Percentiles rank a stretch among this genome's conserved stretches.
Evolutionary conservation across 2,888 invertebrate species (phyloP).

Genomic region (Acleris sparsana): DNA sequence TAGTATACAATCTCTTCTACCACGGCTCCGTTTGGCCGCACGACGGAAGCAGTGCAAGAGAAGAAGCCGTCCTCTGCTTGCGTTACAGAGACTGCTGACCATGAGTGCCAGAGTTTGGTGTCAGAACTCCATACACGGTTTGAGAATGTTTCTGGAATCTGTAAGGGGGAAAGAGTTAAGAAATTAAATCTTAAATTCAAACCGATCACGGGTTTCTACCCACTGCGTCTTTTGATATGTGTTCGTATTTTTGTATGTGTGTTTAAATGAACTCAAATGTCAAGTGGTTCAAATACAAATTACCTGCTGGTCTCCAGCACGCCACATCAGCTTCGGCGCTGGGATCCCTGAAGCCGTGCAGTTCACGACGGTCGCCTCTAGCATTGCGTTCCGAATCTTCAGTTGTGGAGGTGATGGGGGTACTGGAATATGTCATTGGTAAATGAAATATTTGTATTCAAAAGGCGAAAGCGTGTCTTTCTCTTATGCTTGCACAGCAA

Average conservation of each 20-base stretch:
- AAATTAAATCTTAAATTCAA: neutral
- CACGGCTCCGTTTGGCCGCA: neutral
- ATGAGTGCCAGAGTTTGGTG: slow-evolving; percentile 67
- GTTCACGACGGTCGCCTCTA: slow-evolving; percentile 47
- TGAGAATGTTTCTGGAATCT: slow-evolving; percentile 64
- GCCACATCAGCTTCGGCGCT: slow-evolving; percentile 62
- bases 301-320: slow-evolving; percentile 60
- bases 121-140: slow-evolving; percentile 60
- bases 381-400: slow-evolving; percentile 1
- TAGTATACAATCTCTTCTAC: slow-evolving; percentile 9
- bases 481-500: too few species aligned
- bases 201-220: neutral
- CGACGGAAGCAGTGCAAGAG: slow-evolving; percentile 58
- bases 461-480: too few species aligned
- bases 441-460: neutral
- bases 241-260: too few species aligned
- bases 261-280: too few species aligned
- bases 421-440: slow-evolving; percentile 48
- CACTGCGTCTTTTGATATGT: too few species aligned
- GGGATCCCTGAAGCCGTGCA: slow-evolving; percentile 67
- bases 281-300: neutral
- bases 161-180: neutral
- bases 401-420: slow-evolving; percentile 57
- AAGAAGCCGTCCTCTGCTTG: slow-evolving; percentile 43
- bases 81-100: slow-evolving; percentile 58